Percentiles rank a stretch among this genome's conserved stretches.
These are phyloP conservation scores for Sardina pilchardus DNA, from an alignment of 2,113 vertebrate genomes.

Conservation along the genomic window DNA sequence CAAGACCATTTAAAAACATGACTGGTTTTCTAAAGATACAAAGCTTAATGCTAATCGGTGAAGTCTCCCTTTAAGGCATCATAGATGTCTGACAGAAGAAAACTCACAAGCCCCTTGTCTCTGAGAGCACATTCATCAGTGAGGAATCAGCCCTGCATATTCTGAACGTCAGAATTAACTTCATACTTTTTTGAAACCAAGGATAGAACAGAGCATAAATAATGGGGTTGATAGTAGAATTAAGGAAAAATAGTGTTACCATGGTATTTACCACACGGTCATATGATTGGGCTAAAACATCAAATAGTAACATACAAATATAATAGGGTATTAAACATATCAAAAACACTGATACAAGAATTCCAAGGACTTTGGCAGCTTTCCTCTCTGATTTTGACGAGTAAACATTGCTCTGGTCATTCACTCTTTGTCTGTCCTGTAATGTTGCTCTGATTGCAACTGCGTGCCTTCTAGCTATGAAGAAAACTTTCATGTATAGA, in stretches of 20 bases:
- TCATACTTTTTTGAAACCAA: neutral
- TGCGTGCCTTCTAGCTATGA: neutral
- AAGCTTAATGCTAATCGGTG: no score
- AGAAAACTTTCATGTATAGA: neutral
- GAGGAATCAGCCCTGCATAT: neutral
- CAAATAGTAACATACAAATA: neutral
- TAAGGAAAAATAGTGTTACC: neutral
- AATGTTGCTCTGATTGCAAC: neutral
- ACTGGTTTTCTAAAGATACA: no score
- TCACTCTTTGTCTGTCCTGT: neutral
- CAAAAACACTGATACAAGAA: slow-evolving; percentile 20
- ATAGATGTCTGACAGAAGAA: no score
- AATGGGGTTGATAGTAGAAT: neutral
- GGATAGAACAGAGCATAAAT: neutral
- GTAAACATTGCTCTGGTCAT: neutral
- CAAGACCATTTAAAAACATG: no score
- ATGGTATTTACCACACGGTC: neutral
- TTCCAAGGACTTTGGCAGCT: slow-evolving; percentile 33
- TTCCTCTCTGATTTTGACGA: slow-evolving; percentile 18
- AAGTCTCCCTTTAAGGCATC: no score
- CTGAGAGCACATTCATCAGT: neutral
- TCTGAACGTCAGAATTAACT: neutral
- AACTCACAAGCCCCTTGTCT: neutral
- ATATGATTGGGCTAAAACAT: neutral
- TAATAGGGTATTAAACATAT: slow-evolving; percentile 8